These are phyloP conservation scores for Apteryx mantelli DNA, from an alignment of 2,113 vertebrate species.

Conservation along the genomic window DNA sequence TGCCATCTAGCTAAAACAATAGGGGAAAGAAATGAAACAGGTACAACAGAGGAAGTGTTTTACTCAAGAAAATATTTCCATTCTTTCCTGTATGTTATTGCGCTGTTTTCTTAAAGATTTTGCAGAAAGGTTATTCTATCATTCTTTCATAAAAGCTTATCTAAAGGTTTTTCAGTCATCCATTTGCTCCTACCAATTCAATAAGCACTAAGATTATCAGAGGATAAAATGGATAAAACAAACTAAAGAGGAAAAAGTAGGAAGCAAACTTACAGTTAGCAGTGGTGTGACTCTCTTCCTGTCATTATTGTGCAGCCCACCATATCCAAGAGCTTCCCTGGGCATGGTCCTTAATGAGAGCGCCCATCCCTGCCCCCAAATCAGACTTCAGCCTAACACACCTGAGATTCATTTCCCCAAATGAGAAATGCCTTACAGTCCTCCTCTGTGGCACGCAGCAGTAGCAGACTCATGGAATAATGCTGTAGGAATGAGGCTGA, in stretches of 20 bases:
- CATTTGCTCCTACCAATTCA: neutral
- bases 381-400: neutral
- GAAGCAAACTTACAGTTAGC: neutral
- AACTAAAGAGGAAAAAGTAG: neutral
- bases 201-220: neutral
- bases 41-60: neutral
- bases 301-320: accelerated
- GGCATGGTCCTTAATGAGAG: neutral
- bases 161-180: neutral
- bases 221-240: neutral
- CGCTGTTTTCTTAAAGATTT: neutral
- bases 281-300: neutral
- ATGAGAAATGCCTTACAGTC: neutral
- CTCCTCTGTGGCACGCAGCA: neutral
- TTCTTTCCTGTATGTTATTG: neutral
- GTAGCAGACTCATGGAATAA: neutral
- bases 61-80: neutral
- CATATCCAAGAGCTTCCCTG: neutral
- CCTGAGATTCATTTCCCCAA: neutral
- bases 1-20: neutral
- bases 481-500: neutral
- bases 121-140: neutral
- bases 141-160: neutral
- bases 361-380: neutral
- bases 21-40: neutral